phyloP scores from a whole-genome alignment of 2,113 vertebrate species.

The Carassius auratus region DNA sequence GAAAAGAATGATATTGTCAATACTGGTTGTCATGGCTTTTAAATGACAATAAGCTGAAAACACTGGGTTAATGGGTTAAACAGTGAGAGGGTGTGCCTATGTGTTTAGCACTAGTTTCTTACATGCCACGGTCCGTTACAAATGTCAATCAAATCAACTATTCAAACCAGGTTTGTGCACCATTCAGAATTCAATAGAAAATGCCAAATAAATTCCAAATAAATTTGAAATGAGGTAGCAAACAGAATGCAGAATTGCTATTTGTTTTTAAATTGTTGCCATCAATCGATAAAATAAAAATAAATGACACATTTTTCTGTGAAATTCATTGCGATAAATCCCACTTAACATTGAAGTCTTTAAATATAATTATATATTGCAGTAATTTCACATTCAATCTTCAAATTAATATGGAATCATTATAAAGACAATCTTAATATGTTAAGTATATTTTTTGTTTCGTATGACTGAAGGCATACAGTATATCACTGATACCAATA shows the following conservation, averaged over 20 bases:
- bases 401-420: too few relatives aligned
- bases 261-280: too few relatives aligned
- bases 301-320: too few relatives aligned
- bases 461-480: too few relatives aligned
- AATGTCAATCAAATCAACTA: constrained; percentile 17
- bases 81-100: background rate
- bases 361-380: too few relatives aligned
- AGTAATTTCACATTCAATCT: too few relatives aligned
- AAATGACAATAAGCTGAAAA: background rate
- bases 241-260: background rate
- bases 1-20: constrained; percentile 1
- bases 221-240: background rate
- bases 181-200: background rate
- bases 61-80: constrained; percentile 3
- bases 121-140: background rate
- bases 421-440: too few relatives aligned
- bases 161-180: background rate
- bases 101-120: background rate
- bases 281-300: too few relatives aligned
- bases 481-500: too few relatives aligned
- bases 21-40: constrained; percentile 15
- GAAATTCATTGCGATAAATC: too few relatives aligned
- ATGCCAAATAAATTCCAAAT: background rate
- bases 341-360: too few relatives aligned
- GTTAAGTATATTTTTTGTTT: too few relatives aligned